phyloP scores from a whole-genome alignment of 2,888 invertebrate genomes.

The Drosophila kuntzei region DNA sequence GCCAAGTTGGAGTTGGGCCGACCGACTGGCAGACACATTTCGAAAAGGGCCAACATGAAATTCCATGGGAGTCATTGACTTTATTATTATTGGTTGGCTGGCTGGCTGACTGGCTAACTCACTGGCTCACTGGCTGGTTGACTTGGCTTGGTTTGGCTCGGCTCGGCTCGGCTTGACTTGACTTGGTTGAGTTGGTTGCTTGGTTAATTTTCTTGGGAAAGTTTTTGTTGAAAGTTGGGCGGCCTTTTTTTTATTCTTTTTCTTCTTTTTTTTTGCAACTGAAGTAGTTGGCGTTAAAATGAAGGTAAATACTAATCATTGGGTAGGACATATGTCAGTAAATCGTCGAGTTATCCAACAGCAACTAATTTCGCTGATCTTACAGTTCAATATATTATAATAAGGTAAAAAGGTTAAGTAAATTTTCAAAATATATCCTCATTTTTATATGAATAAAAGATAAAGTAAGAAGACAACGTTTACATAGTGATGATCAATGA shows the following conservation, averaged over 20 bases:
- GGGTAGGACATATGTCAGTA: conserved; percentile 27
- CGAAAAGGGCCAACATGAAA: conserved; percentile 81
- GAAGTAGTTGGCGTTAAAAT: conserved; percentile 56
- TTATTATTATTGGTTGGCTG: conserved; percentile 69
- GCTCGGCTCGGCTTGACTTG: conserved; percentile 45
- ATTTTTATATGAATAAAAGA: too few species aligned
- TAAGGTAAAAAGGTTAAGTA: background rate
- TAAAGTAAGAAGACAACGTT: too few species aligned
- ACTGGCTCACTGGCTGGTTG: conserved; percentile 19
- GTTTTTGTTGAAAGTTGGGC: conserved; percentile 77
- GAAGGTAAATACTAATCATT: conserved; percentile 49
- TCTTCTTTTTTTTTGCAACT: conserved; percentile 47
- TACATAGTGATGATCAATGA: background rate
- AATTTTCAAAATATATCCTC: background rate
- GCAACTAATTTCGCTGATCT: conserved; percentile 11
- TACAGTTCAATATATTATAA: background rate
- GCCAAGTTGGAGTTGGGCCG: conserved; percentile 51
- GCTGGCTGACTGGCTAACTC: conserved; percentile 28
- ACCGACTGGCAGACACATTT: conserved; percentile 75
- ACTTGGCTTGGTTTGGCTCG: conserved; percentile 30
- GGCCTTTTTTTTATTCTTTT: conserved; percentile 52
- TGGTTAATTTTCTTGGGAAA: conserved; percentile 79
- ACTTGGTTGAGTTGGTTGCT: conserved; percentile 60
- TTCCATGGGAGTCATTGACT: conserved; percentile 84
- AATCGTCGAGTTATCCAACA: conserved; percentile 8